Evolutionary conservation across 2,797 vertebrate genomes (phyloP).

Genomic region (Pseudochaenichthys georgianus): DNA sequence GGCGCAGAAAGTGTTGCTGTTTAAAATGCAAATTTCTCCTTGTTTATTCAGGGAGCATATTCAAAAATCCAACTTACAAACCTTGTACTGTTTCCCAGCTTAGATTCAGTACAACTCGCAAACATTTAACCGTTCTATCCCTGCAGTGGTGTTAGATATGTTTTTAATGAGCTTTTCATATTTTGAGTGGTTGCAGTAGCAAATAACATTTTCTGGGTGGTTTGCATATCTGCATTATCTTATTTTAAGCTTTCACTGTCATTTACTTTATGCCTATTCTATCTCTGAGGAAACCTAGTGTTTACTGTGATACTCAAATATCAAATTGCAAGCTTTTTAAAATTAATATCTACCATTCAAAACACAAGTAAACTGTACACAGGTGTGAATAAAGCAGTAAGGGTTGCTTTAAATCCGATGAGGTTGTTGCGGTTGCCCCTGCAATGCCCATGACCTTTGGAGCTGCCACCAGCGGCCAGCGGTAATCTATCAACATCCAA

Average conservation of each 20-base stretch:
- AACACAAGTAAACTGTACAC: conserved; percentile 12
- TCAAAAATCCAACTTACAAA: conserved; percentile 64
- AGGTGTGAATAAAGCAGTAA: background rate
- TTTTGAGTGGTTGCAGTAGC: background rate
- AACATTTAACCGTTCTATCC: conserved; percentile 13
- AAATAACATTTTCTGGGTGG: background rate
- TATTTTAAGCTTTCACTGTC: background rate
- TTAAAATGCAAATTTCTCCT: conserved; percentile 84
- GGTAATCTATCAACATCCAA: conserved; percentile 86
- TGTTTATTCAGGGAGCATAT: conserved; percentile 75
- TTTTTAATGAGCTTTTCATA: conserved; percentile 13
- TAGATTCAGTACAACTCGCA: conserved; percentile 41
- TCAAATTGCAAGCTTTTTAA: background rate
- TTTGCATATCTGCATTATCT: conserved; percentile 5
- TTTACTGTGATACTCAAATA: conserved; percentile 2
- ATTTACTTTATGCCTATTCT: background rate
- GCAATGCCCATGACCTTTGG: conserved; percentile 80
- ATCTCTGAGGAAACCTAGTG: background rate
- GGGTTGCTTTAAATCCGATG: conserved; percentile 49
- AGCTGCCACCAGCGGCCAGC: conserved; percentile 72
- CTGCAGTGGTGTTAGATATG: background rate
- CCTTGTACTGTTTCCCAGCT: conserved; percentile 50
- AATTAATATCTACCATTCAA: conserved; percentile 17
- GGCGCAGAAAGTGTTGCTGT: conserved; percentile 75
- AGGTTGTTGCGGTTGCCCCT: conserved; percentile 63